phyloP scores from a whole-genome alignment of 2,888 invertebrate genomes.

The Andrena camellia region DNA sequence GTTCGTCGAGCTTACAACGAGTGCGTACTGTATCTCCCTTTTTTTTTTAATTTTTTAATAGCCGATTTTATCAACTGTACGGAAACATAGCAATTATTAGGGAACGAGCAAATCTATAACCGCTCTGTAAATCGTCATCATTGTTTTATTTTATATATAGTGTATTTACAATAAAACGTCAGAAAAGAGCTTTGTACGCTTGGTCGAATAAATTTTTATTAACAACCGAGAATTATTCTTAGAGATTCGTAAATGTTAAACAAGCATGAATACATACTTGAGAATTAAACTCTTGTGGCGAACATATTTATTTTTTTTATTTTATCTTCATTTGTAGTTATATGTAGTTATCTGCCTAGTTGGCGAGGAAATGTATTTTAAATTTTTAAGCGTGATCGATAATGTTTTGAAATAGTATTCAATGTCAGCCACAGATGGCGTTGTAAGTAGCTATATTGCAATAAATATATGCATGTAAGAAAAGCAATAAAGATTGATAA shows the following conservation, averaged over 20 bases:
- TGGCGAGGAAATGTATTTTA: neutral
- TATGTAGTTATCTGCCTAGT: too few species aligned
- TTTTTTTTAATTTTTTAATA: conserved; percentile 5
- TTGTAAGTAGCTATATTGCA: neutral
- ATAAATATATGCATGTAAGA: neutral
- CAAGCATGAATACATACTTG: neutral
- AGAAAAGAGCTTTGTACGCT: conserved; percentile 51
- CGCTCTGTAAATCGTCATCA: conserved; percentile 45
- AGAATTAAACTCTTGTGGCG: neutral
- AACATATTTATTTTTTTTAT: too few species aligned
- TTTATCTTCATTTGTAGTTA: too few species aligned
- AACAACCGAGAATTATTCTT: conserved; percentile 1
- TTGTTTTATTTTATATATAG: conserved; percentile 67
- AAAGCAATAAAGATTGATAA: conserved; percentile 6
- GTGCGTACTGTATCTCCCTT: neutral
- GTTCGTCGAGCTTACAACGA: neutral
- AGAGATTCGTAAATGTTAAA: neutral
- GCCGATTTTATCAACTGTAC: conserved; percentile 7
- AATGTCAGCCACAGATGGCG: conserved; percentile 10
- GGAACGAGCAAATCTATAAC: conserved; percentile 36
- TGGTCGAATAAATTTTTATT: conserved; percentile 48
- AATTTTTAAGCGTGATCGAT: neutral
- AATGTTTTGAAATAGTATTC: neutral
- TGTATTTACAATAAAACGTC: conserved; percentile 67
- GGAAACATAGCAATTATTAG: conserved; percentile 12